A percentile compares a stretch with the other conserved stretches of the same genome.
These are phyloP conservation scores for Tupaia tana DNA, from an alignment of 2,113 vertebrate species.

Conservation along the genomic window DNA sequence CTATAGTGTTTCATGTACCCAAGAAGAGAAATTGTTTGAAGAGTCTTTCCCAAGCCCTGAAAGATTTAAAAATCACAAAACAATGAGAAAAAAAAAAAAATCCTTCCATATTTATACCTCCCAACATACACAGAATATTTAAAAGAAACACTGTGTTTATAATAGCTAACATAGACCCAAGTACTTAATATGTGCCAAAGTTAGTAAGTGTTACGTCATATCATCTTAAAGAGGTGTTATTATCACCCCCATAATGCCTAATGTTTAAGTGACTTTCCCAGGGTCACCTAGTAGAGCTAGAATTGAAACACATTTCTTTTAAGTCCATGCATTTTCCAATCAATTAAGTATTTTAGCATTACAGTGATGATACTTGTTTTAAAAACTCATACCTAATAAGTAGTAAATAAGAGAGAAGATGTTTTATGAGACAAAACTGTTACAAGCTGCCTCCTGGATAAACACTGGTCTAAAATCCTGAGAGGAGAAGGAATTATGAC, in stretches of 20 bases:
- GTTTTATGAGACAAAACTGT: background rate
- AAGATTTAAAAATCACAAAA: conserved; percentile 30
- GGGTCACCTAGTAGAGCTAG: background rate
- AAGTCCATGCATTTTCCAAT: background rate
- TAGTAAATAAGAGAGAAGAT: background rate
- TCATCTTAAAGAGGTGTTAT: background rate
- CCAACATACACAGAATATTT: background rate
- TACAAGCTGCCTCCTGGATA: background rate
- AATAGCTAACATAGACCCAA: background rate
- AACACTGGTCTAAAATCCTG: no score
- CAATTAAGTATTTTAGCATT: background rate
- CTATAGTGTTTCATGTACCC: conserved; percentile 99
- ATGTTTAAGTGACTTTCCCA: background rate
- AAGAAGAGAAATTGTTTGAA: conserved; percentile 98
- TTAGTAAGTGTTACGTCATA: background rate
- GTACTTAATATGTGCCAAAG: background rate
- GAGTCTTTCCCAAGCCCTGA: conserved; percentile 97
- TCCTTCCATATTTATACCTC: background rate
- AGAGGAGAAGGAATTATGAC: no score
- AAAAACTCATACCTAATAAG: conserved; percentile 14
- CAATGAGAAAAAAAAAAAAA: conserved; percentile 23
- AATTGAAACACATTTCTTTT: background rate
- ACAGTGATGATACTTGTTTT: background rate
- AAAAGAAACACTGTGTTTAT: background rate
- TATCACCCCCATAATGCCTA: background rate